A percentile compares a stretch with the other conserved stretches of the same genome.
phyloP scores from a whole-genome alignment of 1,140 invertebrate species.

The Ooceraea biroi region DNA sequence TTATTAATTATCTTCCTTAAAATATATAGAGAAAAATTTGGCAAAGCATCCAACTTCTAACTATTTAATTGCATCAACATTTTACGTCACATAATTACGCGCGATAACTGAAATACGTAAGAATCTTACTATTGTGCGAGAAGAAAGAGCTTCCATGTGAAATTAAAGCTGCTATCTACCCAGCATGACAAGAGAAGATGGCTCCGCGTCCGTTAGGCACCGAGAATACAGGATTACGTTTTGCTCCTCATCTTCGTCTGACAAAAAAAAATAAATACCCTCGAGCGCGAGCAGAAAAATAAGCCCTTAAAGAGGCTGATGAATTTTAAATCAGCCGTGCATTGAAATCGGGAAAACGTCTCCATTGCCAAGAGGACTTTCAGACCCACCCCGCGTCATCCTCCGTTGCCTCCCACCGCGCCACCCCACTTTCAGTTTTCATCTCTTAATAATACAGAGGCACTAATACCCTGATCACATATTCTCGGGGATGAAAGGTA shows the following conservation, averaged over 20 bases:
- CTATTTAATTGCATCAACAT: neutral
- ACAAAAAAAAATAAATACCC: conserved; percentile 83
- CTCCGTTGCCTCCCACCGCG: conserved; percentile 24
- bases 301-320: conserved; percentile 86
- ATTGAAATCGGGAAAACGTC: conserved; percentile 85
- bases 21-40: too few relatives aligned
- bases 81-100: neutral
- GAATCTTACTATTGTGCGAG: neutral
- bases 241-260: conserved; percentile 67
- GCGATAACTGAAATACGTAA: neutral
- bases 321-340: conserved; percentile 86
- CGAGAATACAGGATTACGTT: conserved; percentile 76
- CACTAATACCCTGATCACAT: conserved; percentile 86
- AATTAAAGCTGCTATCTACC: conserved; percentile 69
- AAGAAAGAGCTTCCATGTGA: conserved; percentile 59
- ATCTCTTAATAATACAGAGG: conserved; percentile 85
- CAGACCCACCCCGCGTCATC: conserved; percentile 64
- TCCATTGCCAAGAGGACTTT: conserved; percentile 83
- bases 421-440: conserved; percentile 80
- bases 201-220: conserved; percentile 52
- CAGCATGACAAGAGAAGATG: conserved; percentile 65
- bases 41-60: too few relatives aligned
- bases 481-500: conserved; percentile 85
- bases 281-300: conserved; percentile 84
- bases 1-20: too few relatives aligned